phyloP scores from a whole-genome alignment of 2,113 vertebrate species.

The Mus spicilegus region DNA sequence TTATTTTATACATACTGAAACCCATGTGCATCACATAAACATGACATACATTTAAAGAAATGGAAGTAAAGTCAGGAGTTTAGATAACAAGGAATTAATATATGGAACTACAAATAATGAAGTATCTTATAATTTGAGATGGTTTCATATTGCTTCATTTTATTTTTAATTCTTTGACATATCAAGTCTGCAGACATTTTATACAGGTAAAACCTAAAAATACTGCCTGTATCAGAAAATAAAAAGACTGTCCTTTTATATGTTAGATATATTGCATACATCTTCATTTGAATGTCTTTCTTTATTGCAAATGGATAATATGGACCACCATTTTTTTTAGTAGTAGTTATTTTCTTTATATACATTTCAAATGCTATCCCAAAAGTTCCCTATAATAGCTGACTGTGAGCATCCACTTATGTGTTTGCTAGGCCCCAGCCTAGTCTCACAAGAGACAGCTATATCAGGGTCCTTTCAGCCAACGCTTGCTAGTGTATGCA shows the following conservation, averaged over 20 bases:
- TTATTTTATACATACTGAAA: not conserved
- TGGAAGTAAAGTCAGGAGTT: not conserved
- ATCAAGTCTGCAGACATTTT: not conserved
- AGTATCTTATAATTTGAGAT: not conserved
- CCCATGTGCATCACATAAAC: not conserved
- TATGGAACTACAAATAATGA: not conserved
- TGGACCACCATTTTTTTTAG: not conserved
- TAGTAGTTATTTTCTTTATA: too few relatives aligned
- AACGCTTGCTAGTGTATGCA: too few relatives aligned
- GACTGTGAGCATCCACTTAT: too few relatives aligned
- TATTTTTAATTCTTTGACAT: not conserved
- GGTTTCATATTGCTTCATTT: conserved; percentile 9
- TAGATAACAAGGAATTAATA: not conserved
- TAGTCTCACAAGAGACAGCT: too few relatives aligned
- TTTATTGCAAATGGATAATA: not conserved
- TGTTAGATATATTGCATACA: not conserved
- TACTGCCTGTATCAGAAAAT: not conserved
- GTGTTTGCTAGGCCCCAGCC: too few relatives aligned
- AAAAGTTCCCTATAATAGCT: too few relatives aligned
- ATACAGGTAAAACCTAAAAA: not conserved
- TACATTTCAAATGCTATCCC: too few relatives aligned
- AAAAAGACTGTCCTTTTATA: not conserved
- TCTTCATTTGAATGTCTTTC: not conserved
- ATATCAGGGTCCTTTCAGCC: too few relatives aligned
- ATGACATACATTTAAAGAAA: not conserved